These are phyloP conservation scores for Tortrix viridana DNA, from an alignment of 2,888 invertebrate species.

Conservation along the genomic window DNA sequence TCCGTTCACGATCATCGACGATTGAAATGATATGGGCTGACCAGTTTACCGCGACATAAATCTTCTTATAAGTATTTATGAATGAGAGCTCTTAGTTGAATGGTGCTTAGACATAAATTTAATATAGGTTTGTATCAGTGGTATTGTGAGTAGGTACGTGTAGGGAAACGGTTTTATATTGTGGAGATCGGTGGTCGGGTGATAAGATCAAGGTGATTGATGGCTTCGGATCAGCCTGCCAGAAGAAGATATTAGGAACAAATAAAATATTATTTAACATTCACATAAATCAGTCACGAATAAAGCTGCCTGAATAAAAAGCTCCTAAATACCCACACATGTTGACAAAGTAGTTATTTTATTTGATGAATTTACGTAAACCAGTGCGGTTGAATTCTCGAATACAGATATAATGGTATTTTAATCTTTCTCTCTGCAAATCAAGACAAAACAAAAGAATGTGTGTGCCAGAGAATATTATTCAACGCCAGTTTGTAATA, in stretches of 20 bases:
- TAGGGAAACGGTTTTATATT: constrained; percentile 76
- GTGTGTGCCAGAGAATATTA: constrained; percentile 15
- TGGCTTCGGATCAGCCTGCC: constrained; percentile 60
- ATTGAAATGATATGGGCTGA: constrained; percentile 61
- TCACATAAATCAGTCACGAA: constrained; percentile 33
- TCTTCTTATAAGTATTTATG: constrained; percentile 40
- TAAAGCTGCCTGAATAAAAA: constrained; percentile 23
- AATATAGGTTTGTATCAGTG: constrained; percentile 72
- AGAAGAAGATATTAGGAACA: constrained; percentile 64
- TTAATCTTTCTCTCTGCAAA: background rate
- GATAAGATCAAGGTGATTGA: constrained; percentile 79
- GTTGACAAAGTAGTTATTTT: constrained; percentile 11
- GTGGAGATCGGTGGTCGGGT: constrained; percentile 69
- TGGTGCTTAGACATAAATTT: constrained; percentile 67
- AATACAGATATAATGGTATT: too few relatives aligned
- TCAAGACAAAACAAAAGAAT: constrained; percentile 18
- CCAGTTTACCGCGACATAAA: constrained; percentile 53
- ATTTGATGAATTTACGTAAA: too few relatives aligned
- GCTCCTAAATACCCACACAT: constrained; percentile 11
- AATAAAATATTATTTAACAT: constrained; percentile 43
- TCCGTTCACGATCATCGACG: constrained; percentile 72
- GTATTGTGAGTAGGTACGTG: constrained; percentile 63
- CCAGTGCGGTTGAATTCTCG: too few relatives aligned
- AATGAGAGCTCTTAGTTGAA: constrained; percentile 49
- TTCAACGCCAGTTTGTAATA: constrained; percentile 36